Conservation (phyloP, 2,888 invertebrate genomes). For the Limnephilus rhombicus region DNA sequence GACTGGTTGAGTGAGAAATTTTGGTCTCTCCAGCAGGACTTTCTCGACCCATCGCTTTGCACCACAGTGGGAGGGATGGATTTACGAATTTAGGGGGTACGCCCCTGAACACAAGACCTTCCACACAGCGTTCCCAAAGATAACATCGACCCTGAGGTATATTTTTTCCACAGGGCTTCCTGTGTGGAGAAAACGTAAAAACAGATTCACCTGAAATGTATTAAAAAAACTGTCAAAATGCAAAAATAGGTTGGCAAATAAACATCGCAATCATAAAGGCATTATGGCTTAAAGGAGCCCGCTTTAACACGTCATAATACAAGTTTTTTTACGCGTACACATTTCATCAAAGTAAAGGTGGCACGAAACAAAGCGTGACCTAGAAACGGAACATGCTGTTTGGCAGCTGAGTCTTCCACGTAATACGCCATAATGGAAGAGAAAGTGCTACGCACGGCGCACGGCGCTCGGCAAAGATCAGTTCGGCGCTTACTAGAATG, state of each 20-base stretch:
- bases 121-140: too few relatives aligned
- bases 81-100: too few relatives aligned
- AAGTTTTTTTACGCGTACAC: background rate
- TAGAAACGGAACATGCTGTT: conserved; percentile 7
- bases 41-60: too few relatives aligned
- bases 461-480: conserved; percentile 38
- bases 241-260: background rate
- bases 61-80: too few relatives aligned
- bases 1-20: too few relatives aligned
- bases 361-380: background rate
- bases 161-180: too few relatives aligned
- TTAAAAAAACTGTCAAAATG: background rate
- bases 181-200: too few relatives aligned
- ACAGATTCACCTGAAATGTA: too few relatives aligned
- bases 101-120: too few relatives aligned
- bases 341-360: background rate
- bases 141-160: too few relatives aligned
- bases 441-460: conserved; percentile 54
- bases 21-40: too few relatives aligned
- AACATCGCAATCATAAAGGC: background rate
- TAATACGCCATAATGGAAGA: conserved; percentile 40
- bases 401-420: conserved; percentile 5
- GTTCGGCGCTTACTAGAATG: conserved; percentile 33
- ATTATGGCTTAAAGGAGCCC: background rate
- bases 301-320: background rate